Base-by-base conservation (phyloP, 2,888 invertebrate species). In the Sussaba pulchella region DNA sequence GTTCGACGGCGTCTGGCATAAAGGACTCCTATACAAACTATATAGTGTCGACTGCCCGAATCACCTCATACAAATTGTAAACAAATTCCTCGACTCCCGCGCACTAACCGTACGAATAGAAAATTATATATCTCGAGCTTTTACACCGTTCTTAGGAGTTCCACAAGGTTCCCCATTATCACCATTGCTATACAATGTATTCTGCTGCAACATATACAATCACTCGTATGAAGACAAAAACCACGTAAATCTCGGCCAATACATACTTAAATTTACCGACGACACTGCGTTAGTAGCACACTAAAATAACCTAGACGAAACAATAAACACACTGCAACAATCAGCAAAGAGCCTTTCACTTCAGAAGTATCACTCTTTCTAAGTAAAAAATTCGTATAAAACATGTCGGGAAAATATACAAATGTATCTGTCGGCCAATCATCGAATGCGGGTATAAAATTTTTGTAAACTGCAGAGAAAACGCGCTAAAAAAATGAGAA, bases 101-200 rank as follows among this genome's bases (percentile, higher is more conserved):
- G 1, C 36, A 1, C 21, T 47, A 9, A 45, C 24, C 9, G 31
- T 72, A 5, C n/a, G 47, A 63, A 31, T 52, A 17, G 64, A 14
- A 39, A 36, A 21, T 1, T 12, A 31, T 2, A 41, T 10, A 59
- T 63, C 52, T 6, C 17, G 21, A 19, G n/a, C 24, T 4, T 31
- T 78, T 3, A 57, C 17, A 24, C 45, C 72, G 0, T 39, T 26
- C 5, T 47, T 61, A 19, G 74, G 74, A 0, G 74, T 79, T 9
- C 61, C 57, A 14, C 63, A 70, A 47, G 74, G 79, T 0, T 54
- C 64, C 17, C 74, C 54, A 2, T 52, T 79, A 1, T 79, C 45
- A 0, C 79, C 70, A 1, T 19, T 69, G 9, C n/a, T 75, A 1
- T 75, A 69, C 10, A 75, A 75, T 45, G 36, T 75, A 2, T 75